These are phyloP conservation scores for Acropternis orthonyx DNA, from an alignment of 2,797 vertebrate genomes.

Conservation along the genomic window DNA sequence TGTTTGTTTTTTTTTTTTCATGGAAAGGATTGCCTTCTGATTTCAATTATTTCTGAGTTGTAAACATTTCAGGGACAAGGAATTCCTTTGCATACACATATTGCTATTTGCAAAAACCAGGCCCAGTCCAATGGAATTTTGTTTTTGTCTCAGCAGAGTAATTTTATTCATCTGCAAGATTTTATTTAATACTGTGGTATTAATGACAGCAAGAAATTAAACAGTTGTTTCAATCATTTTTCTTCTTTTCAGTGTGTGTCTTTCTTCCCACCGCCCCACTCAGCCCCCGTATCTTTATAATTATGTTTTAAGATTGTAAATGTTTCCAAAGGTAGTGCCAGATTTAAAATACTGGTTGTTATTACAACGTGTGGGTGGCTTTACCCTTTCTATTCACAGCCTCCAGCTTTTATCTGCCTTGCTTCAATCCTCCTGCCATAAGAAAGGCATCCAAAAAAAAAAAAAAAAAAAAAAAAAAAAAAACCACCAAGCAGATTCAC, in stretches of 20 bases:
- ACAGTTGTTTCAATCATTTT: slow-evolving; percentile 60
- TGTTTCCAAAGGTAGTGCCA: slow-evolving; percentile 63
- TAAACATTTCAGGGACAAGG: slow-evolving; percentile 73
- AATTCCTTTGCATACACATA: slow-evolving; percentile 70
- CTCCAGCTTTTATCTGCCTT: slow-evolving; percentile 40
- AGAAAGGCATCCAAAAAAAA: neutral
- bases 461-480: neutral
- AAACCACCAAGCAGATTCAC: neutral
- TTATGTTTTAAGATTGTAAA: slow-evolving; percentile 58
- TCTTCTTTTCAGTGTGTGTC: slow-evolving; percentile 44
- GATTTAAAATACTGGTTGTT: slow-evolving; percentile 61
- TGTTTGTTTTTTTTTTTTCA: neutral
- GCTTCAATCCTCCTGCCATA: slow-evolving; percentile 8
- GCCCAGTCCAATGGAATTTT: slow-evolving; percentile 65
- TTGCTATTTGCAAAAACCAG: slow-evolving; percentile 64
- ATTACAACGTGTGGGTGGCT: slow-evolving; percentile 57
- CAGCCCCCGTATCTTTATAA: slow-evolving; percentile 51
- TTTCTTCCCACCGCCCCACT: slow-evolving; percentile 1
- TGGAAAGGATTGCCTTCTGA: slow-evolving; percentile 64
- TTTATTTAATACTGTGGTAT: slow-evolving; percentile 63
- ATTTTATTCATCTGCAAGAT: slow-evolving; percentile 59
- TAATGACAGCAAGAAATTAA: slow-evolving; percentile 66
- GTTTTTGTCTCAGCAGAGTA: slow-evolving; percentile 57
- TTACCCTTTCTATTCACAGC: slow-evolving; percentile 12
- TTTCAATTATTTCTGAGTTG: slow-evolving; percentile 70